Evolutionary conservation across 1,140 invertebrate species (phyloP).

Genomic region (Drosophila ohnishii): DNA sequence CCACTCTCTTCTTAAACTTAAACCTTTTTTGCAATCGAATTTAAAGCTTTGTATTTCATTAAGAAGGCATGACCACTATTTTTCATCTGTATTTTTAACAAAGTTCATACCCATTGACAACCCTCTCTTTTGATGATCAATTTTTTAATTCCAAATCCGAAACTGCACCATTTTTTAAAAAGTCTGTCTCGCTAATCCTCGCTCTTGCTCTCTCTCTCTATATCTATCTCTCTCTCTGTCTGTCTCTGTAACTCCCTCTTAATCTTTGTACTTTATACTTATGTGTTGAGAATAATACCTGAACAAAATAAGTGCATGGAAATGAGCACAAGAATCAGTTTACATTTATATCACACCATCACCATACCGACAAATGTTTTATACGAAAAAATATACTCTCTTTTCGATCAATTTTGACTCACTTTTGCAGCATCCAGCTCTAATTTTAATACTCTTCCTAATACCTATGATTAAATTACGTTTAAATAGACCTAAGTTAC

Average conservation of each 20-base stretch:
- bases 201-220: constrained; percentile 47
- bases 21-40: constrained; percentile 9
- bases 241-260: constrained; percentile 63
- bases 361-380: constrained; percentile 34
- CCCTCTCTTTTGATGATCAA: constrained; percentile 31
- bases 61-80: constrained; percentile 23
- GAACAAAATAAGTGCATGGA: constrained; percentile 66
- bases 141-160: constrained; percentile 36
- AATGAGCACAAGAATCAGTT: constrained; percentile 65
- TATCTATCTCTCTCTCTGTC: constrained; percentile 41
- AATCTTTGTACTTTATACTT: constrained; percentile 61
- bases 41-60: constrained; percentile 43
- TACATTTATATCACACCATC: constrained; percentile 49
- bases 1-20: constrained; percentile 8
- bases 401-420: constrained; percentile 61
- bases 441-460: constrained; percentile 56
- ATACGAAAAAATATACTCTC: constrained; percentile 34
- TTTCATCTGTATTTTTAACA: constrained; percentile 20
- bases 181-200: constrained; percentile 54
- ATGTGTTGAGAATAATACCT: constrained; percentile 51
- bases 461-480: constrained; percentile 51
- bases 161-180: constrained; percentile 56
- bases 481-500: constrained; percentile 59
- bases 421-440: constrained; percentile 67
- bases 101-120: constrained; percentile 12